These are phyloP conservation scores for Eupithecia vulgata DNA, from an alignment of 2,888 invertebrate genomes.

Conservation along the genomic window DNA sequence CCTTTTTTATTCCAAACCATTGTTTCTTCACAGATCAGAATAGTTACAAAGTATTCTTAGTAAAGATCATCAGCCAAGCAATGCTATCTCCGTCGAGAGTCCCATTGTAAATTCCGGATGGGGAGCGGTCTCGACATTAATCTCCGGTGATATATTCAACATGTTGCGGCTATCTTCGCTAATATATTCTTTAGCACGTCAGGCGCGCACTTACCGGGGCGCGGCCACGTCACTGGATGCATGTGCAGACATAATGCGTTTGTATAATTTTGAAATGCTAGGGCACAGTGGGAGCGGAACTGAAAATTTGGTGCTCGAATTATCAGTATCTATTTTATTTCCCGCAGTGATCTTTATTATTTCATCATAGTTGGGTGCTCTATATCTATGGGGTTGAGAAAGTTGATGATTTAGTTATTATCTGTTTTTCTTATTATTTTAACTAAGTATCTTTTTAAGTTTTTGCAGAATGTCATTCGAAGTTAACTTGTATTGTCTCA, in stretches of 20 bases:
- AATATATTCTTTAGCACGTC: conserved; percentile 72
- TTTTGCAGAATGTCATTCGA: not conserved
- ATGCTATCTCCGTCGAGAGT: not conserved
- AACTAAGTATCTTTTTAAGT: not conserved
- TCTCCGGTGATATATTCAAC: conserved; percentile 38
- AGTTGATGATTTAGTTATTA: not conserved
- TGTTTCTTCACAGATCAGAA: not conserved
- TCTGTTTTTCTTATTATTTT: not conserved
- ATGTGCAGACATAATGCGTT: conserved; percentile 61
- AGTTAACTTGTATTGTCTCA: not conserved
- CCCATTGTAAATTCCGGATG: conserved; percentile 23
- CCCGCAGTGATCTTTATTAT: not conserved
- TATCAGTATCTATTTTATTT: not conserved
- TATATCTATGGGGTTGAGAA: not conserved
- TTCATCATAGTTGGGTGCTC: not conserved
- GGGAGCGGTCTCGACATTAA: conserved; percentile 24
- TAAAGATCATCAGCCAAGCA: not conserved
- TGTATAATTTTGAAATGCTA: conserved; percentile 45
- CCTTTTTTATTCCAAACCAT: not conserved
- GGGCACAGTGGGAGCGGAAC: conserved; percentile 41
- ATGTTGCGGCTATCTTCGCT: conserved; percentile 50
- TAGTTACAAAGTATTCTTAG: conserved; percentile 1
- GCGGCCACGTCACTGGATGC: conserved; percentile 62
- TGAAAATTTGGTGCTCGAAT: not conserved
- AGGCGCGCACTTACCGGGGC: conserved; percentile 62